Conservation (phyloP, 2,797 vertebrate genomes). For the Arnoldichthys spilopterus region DNA sequence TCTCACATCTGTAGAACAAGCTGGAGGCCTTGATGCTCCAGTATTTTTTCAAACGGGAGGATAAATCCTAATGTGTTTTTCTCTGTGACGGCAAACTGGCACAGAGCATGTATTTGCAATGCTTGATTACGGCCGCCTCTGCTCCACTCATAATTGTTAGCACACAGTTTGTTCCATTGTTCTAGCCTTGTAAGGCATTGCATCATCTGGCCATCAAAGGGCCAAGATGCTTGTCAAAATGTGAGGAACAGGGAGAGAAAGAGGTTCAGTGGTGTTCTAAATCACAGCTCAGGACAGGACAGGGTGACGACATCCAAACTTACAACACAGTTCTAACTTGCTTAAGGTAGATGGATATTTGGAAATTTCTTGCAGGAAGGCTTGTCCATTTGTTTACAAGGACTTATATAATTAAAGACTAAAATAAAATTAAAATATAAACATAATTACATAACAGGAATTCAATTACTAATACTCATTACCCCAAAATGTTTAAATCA, state of each 20-base stretch:
- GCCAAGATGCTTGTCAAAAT: slow-evolving; percentile 18
- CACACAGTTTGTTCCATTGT: slow-evolving; percentile 34
- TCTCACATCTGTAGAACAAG: slow-evolving; percentile 70
- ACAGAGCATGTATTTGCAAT: slow-evolving; percentile 3
- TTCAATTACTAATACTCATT: too few relatives aligned
- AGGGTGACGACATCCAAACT: background rate
- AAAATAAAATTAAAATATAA: too few relatives aligned
- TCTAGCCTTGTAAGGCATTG: slow-evolving; percentile 31
- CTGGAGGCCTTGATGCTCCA: slow-evolving; percentile 60
- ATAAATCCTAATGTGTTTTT: slow-evolving; percentile 32
- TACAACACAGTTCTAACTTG: background rate
- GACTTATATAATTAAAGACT: too few relatives aligned
- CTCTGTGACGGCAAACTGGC: slow-evolving; percentile 25
- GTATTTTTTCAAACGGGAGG: slow-evolving; percentile 63
- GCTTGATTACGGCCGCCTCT: slow-evolving; percentile 20
- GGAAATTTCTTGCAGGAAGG: too few relatives aligned
- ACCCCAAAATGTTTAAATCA: too few relatives aligned
- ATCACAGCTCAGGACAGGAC: background rate
- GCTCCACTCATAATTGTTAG: slow-evolving; percentile 40
- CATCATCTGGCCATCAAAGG: slow-evolving; percentile 32
- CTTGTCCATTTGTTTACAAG: too few relatives aligned
- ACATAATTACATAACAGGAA: too few relatives aligned
- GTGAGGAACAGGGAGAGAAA: slow-evolving; percentile 31
- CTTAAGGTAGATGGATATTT: background rate
- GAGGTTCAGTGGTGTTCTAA: background rate